Percentiles rank a stretch among this genome's conserved stretches.
Conservation (phyloP, 2,888 invertebrate genomes). For the Cephonodes hylas region DNA sequence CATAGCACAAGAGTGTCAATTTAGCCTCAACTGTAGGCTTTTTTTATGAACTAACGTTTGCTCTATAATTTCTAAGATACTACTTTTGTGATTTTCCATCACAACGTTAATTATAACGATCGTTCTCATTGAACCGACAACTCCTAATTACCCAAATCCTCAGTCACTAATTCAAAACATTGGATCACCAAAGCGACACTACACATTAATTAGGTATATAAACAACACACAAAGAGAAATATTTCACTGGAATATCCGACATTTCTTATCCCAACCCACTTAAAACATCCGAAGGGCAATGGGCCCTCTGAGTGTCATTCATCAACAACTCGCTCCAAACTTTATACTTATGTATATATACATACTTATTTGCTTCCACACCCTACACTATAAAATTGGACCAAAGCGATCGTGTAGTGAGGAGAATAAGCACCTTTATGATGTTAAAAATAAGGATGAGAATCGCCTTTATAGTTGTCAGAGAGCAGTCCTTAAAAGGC, state of each 20-base stretch:
- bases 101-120: no score
- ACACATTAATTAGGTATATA: slow-evolving; percentile 56
- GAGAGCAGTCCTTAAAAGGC: slow-evolving; percentile 67
- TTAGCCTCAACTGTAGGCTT: no score
- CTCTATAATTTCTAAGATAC: no score
- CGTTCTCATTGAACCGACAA: background rate
- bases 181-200: background rate
- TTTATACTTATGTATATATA: slow-evolving; percentile 58
- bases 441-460: slow-evolving; percentile 26
- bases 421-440: slow-evolving; percentile 35
- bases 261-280: slow-evolving; percentile 78
- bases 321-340: slow-evolving; percentile 75
- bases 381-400: slow-evolving; percentile 77
- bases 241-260: slow-evolving; percentile 76
- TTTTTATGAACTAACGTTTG: no score
- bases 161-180: background rate
- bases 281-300: slow-evolving; percentile 80
- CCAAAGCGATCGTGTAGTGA: slow-evolving; percentile 51
- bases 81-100: no score
- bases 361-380: slow-evolving; percentile 61
- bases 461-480: slow-evolving; percentile 24
- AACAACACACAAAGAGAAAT: slow-evolving; percentile 51
- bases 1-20: no score
- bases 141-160: background rate
- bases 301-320: slow-evolving; percentile 80